A percentile compares a stretch with the other conserved stretches of the same genome.
These are phyloP conservation scores for Ctenopoma kingsleyae DNA, from an alignment of 2,797 vertebrate species.

Conservation along the genomic window DNA sequence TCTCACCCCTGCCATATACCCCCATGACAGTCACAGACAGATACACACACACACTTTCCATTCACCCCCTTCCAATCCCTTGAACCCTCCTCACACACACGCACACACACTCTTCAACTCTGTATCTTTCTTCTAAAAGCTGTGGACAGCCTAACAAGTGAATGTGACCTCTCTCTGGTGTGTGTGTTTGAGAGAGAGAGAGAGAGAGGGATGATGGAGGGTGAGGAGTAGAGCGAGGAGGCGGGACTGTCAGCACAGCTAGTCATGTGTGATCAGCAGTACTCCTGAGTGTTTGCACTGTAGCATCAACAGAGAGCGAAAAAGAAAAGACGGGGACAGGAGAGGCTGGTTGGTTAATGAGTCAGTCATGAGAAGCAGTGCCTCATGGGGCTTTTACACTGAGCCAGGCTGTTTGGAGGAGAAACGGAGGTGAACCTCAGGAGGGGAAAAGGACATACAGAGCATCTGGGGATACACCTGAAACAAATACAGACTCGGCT, in stretches of 20 bases:
- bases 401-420: constrained; percentile 38
- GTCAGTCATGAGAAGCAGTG: constrained; percentile 49
- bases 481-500: constrained; percentile 25
- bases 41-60: constrained; percentile 21
- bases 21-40: constrained; percentile 42
- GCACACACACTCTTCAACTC: constrained; percentile 4
- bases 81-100: constrained; percentile 8
- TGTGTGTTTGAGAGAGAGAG: constrained; percentile 25
- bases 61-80: constrained; percentile 25
- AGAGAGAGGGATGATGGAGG: constrained; percentile 48
- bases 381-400: constrained; percentile 12
- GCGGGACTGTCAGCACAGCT: constrained; percentile 56
- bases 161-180: constrained; percentile 42
- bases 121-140: constrained; percentile 30
- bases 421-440: constrained; percentile 58
- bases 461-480: constrained; percentile 53
- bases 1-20: constrained; percentile 48
- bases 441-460: constrained; percentile 23
- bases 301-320: constrained; percentile 42
- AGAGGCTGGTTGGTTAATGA: constrained; percentile 30
- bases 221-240: constrained; percentile 63
- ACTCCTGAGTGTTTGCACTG: constrained; percentile 40
- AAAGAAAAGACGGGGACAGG: constrained; percentile 13
- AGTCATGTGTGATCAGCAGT: constrained; percentile 55
- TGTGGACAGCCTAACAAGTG: constrained; percentile 40